Evolutionary conservation across 64 coral and sea anemone genomes (phyloP).

Genomic region (Pocillopora verrucosa): DNA sequence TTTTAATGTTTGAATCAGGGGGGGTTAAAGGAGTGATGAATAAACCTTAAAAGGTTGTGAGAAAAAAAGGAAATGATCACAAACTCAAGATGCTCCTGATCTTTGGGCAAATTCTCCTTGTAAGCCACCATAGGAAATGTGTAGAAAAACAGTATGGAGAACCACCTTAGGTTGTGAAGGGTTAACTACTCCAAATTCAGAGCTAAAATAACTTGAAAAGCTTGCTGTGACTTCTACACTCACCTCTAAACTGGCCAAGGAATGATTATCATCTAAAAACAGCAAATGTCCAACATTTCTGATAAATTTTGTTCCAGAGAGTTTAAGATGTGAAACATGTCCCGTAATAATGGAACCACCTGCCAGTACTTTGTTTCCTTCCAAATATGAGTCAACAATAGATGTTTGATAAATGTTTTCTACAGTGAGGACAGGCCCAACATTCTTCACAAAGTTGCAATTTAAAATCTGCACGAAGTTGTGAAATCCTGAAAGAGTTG

Average conservation of each 20-base stretch:
- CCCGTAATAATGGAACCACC: background rate
- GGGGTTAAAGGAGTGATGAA: too few relatives aligned
- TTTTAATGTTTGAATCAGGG: too few relatives aligned
- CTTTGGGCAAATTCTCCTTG: too few relatives aligned
- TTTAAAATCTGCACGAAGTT: background rate
- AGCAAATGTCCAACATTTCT: constrained; percentile 2
- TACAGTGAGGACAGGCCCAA: background rate
- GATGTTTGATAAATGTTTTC: background rate
- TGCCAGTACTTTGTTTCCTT: background rate
- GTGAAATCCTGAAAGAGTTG: background rate
- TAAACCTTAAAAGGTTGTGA: too few relatives aligned
- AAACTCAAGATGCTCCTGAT: too few relatives aligned
- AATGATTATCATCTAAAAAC: background rate
- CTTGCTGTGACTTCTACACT: background rate
- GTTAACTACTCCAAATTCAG: too few relatives aligned
- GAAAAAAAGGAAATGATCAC: too few relatives aligned
- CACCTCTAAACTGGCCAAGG: constrained; percentile 15
- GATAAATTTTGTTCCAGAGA: background rate
- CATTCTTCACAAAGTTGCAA: background rate
- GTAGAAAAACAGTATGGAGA: too few relatives aligned
- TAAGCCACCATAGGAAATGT: too few relatives aligned
- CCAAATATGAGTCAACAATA: background rate
- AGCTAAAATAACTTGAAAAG: too few relatives aligned
- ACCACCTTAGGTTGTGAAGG: too few relatives aligned
- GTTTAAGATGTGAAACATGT: constrained; percentile 10